These are phyloP conservation scores for Scomber japonicus DNA, from an alignment of 2,113 vertebrate genomes.

Conservation along the genomic window DNA sequence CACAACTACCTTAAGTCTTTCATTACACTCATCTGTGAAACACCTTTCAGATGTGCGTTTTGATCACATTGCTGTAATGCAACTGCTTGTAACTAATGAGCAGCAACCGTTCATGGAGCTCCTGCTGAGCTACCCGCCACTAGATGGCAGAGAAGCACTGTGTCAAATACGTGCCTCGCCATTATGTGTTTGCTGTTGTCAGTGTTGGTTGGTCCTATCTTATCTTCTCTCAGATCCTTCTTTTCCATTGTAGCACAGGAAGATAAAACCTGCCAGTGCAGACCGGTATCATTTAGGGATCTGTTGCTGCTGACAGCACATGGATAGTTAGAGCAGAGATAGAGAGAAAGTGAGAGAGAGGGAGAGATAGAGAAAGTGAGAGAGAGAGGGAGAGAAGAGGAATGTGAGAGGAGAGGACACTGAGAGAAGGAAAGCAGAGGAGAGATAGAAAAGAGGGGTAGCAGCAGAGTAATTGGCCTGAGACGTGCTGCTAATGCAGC, in stretches of 20 bases:
- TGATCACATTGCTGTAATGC: conserved; percentile 41
- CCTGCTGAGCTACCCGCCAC: conserved; percentile 38
- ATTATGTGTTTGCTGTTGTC: conserved; percentile 68
- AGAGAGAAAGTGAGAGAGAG: conserved; percentile 56
- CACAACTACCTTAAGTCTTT: conserved; percentile 18
- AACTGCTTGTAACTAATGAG: conserved; percentile 45
- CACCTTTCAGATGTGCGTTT: conserved; percentile 45
- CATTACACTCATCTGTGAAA: conserved; percentile 43
- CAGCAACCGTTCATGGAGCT: not conserved
- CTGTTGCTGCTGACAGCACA: conserved; percentile 82
- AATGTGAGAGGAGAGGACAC: conserved; percentile 64
- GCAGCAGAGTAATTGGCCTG: conserved; percentile 79
- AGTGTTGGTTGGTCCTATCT: conserved; percentile 75
- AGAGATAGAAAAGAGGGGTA: conserved; percentile 50
- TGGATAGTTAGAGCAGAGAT: conserved; percentile 76
- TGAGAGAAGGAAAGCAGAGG: conserved; percentile 33
- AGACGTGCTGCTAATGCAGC: conserved; percentile 72
- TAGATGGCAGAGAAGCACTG: conserved; percentile 80
- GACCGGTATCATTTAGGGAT: conserved; percentile 83
- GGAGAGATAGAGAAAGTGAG: conserved; percentile 57
- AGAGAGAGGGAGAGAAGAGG: conserved; percentile 47
- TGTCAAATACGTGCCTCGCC: not conserved
- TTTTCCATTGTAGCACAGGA: conserved; percentile 78
- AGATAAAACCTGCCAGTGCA: conserved; percentile 81
- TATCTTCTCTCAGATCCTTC: conserved; percentile 79